Percentiles rank a stretch among this genome's conserved stretches.
These are phyloP conservation scores for Peromyscus maniculatus DNA, from an alignment of 2,113 vertebrate species.

Conservation along the genomic window DNA sequence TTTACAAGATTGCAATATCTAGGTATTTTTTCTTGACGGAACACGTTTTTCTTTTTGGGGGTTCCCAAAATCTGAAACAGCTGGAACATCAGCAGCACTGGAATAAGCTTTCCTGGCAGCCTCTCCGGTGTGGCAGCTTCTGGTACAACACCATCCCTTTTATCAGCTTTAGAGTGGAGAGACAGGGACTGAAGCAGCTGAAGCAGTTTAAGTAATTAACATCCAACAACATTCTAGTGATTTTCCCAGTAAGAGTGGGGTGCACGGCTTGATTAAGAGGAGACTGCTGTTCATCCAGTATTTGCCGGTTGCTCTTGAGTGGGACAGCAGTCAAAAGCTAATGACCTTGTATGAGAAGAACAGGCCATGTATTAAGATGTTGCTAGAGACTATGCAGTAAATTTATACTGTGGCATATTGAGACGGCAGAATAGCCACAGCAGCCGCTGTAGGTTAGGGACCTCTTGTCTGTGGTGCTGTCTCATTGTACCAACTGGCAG, in stretches of 20 bases:
- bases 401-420: background rate
- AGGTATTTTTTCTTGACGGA: background rate
- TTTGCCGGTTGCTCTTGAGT: background rate
- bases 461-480: conserved; percentile 89
- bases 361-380: background rate
- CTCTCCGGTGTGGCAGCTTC: background rate
- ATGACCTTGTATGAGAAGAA: background rate
- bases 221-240: background rate
- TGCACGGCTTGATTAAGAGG: background rate
- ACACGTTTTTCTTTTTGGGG: background rate
- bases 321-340: background rate
- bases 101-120: background rate
- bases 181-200: background rate
- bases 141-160: background rate
- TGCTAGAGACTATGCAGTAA: background rate
- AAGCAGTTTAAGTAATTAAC: background rate
- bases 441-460: background rate
- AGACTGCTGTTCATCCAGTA: background rate
- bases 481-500: conserved; percentile 86
- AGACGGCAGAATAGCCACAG: background rate
- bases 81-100: too few relatives aligned
- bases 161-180: background rate
- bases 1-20: background rate
- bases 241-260: background rate
- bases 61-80: background rate